Base-by-base conservation (phyloP, 2,797 vertebrate genomes). In the Chaenodraco wilsoni region DNA sequence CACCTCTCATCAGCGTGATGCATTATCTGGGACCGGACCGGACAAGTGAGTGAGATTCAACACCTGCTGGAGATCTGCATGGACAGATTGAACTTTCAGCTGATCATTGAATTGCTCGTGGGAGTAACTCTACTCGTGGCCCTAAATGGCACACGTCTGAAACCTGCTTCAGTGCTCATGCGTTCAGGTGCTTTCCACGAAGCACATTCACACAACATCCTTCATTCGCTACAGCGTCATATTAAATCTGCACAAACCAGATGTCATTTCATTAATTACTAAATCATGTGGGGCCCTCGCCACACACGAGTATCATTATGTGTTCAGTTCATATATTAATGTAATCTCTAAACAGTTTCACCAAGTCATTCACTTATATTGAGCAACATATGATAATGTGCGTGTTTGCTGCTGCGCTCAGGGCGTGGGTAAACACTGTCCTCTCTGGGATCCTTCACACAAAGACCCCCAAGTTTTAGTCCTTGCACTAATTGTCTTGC, bases 401-500 rank as follows among this genome's bases (percentile, higher is more conserved):
- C 21, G 8, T 27, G 27, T 33, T 73, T 69, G 37, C 23, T 56
- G 54, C 45, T 45, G 6, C 40, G 71, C 78, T 89, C 65, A 52
- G 27, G 78, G 73, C 81, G 9, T 69, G 31, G 5, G 52, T 84
- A 86, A 87, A 84, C 63, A 79, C 46, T 50, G 69, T 68, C 55
- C 44, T 78, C 27, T 75, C 5, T 62, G 58, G 58, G 15, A 60
- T 45, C 61, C 55, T 55, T 45, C 33, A 44, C 60, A 62, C 44
- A 70, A 66, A 82, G 65, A 67, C 76, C 83, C 84, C 60, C 58
- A 86, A 76, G 85, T 91, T 89, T 86, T 51, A 76, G 83, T 86
- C 74, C 74, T 81, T 56, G 78, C 76, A 46, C 87, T 90, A 86
- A 94, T 92, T 91, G 88, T 90, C 83, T 89, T 74, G 81, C 79